A percentile compares a stretch with the other conserved stretches of the same genome.
These are phyloP conservation scores for Drosophila borealis DNA, from an alignment of 2,888 invertebrate species.

Conservation along the genomic window DNA sequence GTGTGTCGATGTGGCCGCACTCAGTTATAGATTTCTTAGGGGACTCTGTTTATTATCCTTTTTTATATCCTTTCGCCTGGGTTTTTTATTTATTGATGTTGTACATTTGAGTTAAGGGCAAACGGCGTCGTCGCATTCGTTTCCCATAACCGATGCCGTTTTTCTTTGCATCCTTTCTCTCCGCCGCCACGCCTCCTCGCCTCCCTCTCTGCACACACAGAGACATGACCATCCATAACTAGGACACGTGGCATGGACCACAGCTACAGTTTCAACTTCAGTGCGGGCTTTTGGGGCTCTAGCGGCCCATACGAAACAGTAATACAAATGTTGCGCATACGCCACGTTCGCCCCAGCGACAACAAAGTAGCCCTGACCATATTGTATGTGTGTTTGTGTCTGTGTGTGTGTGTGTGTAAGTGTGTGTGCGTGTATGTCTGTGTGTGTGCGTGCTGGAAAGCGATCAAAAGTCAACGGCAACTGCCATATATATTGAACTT, in stretches of 20 bases:
- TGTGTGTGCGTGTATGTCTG: conserved; percentile 9
- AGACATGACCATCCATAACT: conserved; percentile 26
- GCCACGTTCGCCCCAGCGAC: conserved; percentile 64
- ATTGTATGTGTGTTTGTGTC: conserved; percentile 15
- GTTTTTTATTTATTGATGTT: conserved; percentile 79
- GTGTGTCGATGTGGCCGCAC: conserved; percentile 66
- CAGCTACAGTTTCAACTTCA: conserved; percentile 26
- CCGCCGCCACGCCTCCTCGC: background rate
- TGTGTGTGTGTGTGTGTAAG: background rate
- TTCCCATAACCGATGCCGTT: conserved; percentile 78
- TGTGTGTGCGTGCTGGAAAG: conserved; percentile 39
- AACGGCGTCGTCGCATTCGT: conserved; percentile 76
- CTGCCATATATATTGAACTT: conserved; percentile 66
- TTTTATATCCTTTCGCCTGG: conserved; percentile 77
- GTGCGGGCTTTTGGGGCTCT: conserved; percentile 25
- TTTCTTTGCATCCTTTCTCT: conserved; percentile 44
- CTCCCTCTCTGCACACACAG: conserved; percentile 6
- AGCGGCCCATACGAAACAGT: conserved; percentile 63
- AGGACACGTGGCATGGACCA: conserved; percentile 55
- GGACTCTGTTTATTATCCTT: conserved; percentile 80
- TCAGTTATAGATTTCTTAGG: conserved; percentile 79
- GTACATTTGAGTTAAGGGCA: conserved; percentile 79
- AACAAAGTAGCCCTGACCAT: conserved; percentile 63
- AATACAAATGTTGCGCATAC: conserved; percentile 79
- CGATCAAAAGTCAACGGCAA: conserved; percentile 78